Percentiles rank a stretch among this genome's conserved stretches.
These are phyloP conservation scores for Myanophis thanlyinensis DNA, from an alignment of 2,113 vertebrate species.

Conservation along the genomic window DNA sequence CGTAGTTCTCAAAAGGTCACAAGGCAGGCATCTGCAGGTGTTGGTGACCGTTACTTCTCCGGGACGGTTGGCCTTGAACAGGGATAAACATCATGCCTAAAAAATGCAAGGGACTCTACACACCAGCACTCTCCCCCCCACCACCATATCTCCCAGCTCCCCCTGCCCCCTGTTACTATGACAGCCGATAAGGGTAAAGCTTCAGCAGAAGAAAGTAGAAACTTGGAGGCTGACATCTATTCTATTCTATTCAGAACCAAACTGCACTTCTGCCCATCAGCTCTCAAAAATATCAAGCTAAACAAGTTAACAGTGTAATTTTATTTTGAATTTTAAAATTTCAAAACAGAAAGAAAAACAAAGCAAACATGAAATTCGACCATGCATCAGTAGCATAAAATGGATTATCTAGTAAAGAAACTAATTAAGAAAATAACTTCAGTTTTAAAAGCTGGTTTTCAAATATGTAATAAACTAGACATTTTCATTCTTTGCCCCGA, in stretches of 20 bases:
- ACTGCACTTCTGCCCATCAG: not conserved
- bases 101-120: no score
- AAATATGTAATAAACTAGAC: not conserved
- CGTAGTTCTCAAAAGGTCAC: no score
- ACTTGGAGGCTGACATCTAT: no score
- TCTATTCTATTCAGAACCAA: not conserved
- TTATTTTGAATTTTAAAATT: not conserved
- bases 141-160: no score
- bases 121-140: no score
- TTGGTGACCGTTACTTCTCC: no score
- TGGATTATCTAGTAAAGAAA: not conserved
- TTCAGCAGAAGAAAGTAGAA: no score
- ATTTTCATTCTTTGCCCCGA: not conserved
- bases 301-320: not conserved
- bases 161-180: no score
- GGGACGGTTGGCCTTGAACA: no score
- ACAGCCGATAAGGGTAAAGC: no score
- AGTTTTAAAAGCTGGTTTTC: not conserved
- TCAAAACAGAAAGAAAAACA: not conserved
- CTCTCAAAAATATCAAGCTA: not conserved
- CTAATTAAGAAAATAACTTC: not conserved
- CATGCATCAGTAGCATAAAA: not conserved
- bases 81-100: no score
- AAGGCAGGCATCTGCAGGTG: no score
- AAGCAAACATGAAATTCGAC: not conserved